Evolutionary conservation across 2,888 invertebrate genomes (phyloP).

Genomic region (Tenthredo amoena): DNA sequence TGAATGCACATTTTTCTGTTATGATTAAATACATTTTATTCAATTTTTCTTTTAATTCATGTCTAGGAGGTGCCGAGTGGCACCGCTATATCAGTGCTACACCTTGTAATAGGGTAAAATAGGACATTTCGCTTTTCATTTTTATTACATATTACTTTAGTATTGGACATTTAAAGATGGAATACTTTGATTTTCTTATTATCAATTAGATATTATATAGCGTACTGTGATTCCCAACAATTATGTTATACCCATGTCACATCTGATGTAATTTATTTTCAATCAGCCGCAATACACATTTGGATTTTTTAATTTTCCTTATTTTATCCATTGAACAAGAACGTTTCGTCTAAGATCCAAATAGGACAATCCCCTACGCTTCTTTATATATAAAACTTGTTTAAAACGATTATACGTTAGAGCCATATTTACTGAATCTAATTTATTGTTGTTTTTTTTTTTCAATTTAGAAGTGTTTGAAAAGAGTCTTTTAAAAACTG

Average conservation of each 20-base stretch:
- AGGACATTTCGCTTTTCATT: conserved; percentile 54
- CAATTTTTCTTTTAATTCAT: conserved; percentile 42
- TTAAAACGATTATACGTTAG: neutral
- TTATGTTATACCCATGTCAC: neutral
- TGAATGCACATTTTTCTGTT: conserved; percentile 49
- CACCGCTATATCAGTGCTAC: conserved; percentile 54
- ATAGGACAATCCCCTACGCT: neutral
- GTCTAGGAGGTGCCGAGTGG: conserved; percentile 49
- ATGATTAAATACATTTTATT: conserved; percentile 55
- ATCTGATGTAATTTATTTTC: neutral
- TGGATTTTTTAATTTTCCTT: too few relatives aligned
- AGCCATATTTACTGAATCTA: conserved; percentile 1
- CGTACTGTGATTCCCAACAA: conserved; percentile 38
- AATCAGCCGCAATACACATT: neutral
- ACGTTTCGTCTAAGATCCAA: neutral
- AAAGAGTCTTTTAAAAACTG: neutral
- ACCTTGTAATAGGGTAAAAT: conserved; percentile 54
- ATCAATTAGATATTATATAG: conserved; percentile 44
- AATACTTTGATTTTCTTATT: conserved; percentile 50
- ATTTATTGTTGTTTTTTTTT: neutral
- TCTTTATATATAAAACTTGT: neutral
- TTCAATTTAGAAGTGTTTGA: too few relatives aligned
- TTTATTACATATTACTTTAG: conserved; percentile 38
- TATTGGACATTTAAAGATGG: conserved; percentile 54
- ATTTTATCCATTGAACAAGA: too few relatives aligned